Evolutionary conservation across 2,113 vertebrate genomes (phyloP).

Genomic region (Ophiodon elongatus): DNA sequence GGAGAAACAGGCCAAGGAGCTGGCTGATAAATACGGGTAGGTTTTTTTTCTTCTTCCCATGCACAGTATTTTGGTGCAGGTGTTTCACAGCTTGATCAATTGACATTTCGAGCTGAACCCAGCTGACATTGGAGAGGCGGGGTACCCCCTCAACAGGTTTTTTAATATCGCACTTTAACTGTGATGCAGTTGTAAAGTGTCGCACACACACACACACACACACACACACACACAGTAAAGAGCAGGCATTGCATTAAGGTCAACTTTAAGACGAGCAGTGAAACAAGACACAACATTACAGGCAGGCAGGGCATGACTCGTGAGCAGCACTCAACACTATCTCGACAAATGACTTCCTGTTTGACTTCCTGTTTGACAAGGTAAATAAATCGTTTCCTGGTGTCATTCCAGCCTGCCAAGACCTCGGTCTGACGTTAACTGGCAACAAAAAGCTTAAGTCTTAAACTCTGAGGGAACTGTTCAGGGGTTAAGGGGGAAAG

Average conservation of each 20-base stretch:
- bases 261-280: not conserved
- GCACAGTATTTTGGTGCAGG: not conserved
- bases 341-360: constrained; percentile 31
- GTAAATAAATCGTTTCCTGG: not conserved
- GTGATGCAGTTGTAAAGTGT: not conserved
- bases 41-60: constrained; percentile 18
- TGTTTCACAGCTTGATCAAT: not conserved
- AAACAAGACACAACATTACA: not conserved
- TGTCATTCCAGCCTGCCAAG: constrained; percentile 1
- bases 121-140: too few species aligned
- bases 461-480: constrained; percentile 10
- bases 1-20: constrained; percentile 93
- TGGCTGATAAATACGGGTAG: constrained; percentile 95
- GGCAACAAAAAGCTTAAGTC: not conserved
- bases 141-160: not conserved
- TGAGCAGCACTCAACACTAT: not conserved
- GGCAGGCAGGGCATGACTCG: not conserved
- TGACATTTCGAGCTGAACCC: not conserved
- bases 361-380: constrained; percentile 34
- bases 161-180: not conserved
- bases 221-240: not conserved
- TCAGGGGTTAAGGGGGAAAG: too few species aligned
- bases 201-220: not conserved
- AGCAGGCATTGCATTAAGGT: not conserved
- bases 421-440: not conserved